Base-by-base conservation (phyloP, 2,888 invertebrate genomes). In the Xestia rhomboidea region DNA sequence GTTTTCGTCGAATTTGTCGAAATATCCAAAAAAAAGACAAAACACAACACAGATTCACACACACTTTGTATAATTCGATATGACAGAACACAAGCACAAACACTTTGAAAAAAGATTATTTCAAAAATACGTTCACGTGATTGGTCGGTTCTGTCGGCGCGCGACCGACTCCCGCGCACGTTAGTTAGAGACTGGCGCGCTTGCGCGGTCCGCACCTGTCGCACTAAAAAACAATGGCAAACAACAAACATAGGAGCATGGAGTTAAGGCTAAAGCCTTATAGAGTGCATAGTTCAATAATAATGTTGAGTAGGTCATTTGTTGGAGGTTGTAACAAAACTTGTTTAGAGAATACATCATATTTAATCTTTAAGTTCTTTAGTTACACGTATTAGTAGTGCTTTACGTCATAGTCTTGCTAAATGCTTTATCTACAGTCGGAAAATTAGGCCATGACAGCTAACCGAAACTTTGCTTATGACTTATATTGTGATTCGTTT, bases 221-320 rank as follows among this genome's bases (percentile, higher is more conserved):
- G 87, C 86, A 88, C 86, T 91, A 92, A 95, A 94, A 95, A 95
- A 95, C 95, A 95, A 96, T 95, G 95, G 95, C 94, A 93, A 95
- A 95, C 93, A 93, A 90, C 92, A 92, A 90, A 90, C 89, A 90
- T 92, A 90, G 88, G 90, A 88, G 90, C 86, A 86, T 89, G 67
- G 82, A 87, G 85, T 87, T 89, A 90, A 77, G 82, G 79, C 68
- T 84, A 63, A 64, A 77, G 70, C 86, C 83, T 79, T 87, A 80
- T 82, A 75, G 77, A 85, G 87, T 82, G 81, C 82, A 88, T 81
- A 88, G 86, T 85, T 86, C 82, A 83, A 79, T 78, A 87, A 83
- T 85, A 87, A 83, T 80, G 82, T 85, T 85, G 88, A 87, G 83
- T 88, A 85, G 88, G 87, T 88, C 87, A 88, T 84, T 80, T 72